Base-by-base conservation (phyloP, 2,888 invertebrate species). In the Zelleria hepariella region DNA sequence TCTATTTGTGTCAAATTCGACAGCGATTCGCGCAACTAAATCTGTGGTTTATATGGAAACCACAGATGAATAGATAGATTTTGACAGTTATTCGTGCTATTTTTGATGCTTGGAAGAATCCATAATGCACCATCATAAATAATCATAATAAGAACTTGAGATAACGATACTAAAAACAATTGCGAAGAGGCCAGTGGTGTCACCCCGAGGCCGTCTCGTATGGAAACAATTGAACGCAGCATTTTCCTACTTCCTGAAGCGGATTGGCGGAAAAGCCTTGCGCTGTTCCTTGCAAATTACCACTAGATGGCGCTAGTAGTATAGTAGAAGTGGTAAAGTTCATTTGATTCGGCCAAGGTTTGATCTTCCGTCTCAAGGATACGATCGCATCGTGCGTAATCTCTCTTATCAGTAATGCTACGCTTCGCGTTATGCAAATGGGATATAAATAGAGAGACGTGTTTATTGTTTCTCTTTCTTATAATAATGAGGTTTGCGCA, bases 181-280 rank as follows among this genome's bases (percentile, higher is more conserved):
- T 42, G 32, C 32, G 15, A 42, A 10, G 32, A 62, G 60, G 61
- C 61, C 62, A 62, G 62, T 53, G 58, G n/a, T 24, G 61, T 62
- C 20, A 51, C 51, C 51, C 8, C 21, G 32, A 42, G 32, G 32
- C 32, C 32, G 47, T 18, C 24, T 20, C 51, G 24, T 25, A 5
- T 71, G 68, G 74, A 71, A 72, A 77, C 78, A 72, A 72, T 75
- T 67, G 74, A 66, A 72, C 67, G 69, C 70, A 62, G 61, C 60
- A 61, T 77, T 83, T 86, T 86, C 85, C 87, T 84, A 68, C 78
- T 86, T 86, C 85, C 86, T 82, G 73, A 67, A 67, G 60, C 59
- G 27, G 65, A 70, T 62, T 73, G 67, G 69, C 82, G 82, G 80
- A 81, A 86, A 80, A 79, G 75, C 86, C 86, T 86, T 82, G 84